Base-by-base conservation (phyloP, 2,888 invertebrate species). In the Ormyrus labotus region DNA sequence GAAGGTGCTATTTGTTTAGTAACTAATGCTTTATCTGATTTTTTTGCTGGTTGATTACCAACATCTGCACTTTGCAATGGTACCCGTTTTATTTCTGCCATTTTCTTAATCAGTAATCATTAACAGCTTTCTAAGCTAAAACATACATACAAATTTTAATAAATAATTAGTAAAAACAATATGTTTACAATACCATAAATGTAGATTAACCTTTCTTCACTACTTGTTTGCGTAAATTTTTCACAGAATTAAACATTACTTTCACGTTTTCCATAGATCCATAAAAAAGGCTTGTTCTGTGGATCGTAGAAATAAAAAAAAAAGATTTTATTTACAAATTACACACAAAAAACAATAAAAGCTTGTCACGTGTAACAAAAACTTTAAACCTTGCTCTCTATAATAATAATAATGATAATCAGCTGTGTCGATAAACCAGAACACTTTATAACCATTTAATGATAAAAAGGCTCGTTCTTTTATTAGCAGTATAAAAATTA, bases 21-120 rank as follows among this genome's bases (percentile, higher is more conserved):
- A 34, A 34, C 34, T 34, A 34, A 34, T 34, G 34, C 34, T 34
- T 94, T 94, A 92, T 95, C 94, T 90, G 92, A 93, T 92, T 94
- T 93, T 92, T 94, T 95, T 89, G 92, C 91, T 90, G 93, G 92
- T 92, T 88, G 87, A 84, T 86, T 87, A 47, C 63, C 86, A 89
- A 88, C 87, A 85, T 93, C 93, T 91, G 94, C 92, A 91, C 94
- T 93, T 92, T 94, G 94, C 92, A 94, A 92, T 91, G 93, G 93
- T 91, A 93, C 93, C 92, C 95, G 93, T 93, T 94, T 95, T 92
- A 93, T 92, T 92, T 95, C 95, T 92, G 94, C 94, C 95, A 95
- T 95, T 50, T 75, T 68, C 61, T 45, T 47, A 50, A 34, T 48
- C 19, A 60, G 51, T 34, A 53, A 6, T 13, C 6, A 73, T 11